phyloP scores from a whole-genome alignment of 2,113 vertebrate species.

The Macquaria ambigua region DNA sequence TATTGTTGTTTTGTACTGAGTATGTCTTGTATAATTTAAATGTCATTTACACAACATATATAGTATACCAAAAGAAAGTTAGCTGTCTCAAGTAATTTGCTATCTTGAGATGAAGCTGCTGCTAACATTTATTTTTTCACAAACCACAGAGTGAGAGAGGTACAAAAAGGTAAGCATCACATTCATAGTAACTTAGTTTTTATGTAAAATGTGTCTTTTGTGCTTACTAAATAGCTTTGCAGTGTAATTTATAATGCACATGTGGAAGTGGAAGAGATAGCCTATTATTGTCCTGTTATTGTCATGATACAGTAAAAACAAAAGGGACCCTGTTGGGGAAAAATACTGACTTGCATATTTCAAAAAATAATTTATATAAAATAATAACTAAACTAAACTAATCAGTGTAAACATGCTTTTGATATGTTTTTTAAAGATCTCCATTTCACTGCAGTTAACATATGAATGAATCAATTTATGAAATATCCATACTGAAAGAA shows the following conservation, averaged over 20 bases:
- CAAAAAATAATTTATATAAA: not conserved
- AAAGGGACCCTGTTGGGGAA: not conserved
- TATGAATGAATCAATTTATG: not conserved
- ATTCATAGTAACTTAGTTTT: not conserved
- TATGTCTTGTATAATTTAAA: not conserved
- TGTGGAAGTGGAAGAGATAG: not conserved
- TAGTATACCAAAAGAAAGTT: not conserved
- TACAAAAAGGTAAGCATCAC: no score
- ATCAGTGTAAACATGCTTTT: not conserved
- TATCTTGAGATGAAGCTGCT: not conserved
- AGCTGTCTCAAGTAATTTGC: not conserved
- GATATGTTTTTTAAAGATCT: not conserved
- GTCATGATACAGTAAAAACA: not conserved
- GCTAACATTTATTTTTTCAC: not conserved
- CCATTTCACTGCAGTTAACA: not conserved
- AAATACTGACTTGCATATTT: no score
- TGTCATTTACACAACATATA: not conserved
- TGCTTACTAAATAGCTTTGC: not conserved
- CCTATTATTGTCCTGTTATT: not conserved
- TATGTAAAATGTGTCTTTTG: not conserved
- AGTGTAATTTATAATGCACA: not conserved
- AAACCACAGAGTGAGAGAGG: not conserved
- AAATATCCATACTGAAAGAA: conserved; percentile 6
- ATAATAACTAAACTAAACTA: not conserved
- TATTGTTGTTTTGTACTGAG: not conserved